phyloP scores from a whole-genome alignment of 2,113 vertebrate genomes.

The Atrichornis clamosus region DNA sequence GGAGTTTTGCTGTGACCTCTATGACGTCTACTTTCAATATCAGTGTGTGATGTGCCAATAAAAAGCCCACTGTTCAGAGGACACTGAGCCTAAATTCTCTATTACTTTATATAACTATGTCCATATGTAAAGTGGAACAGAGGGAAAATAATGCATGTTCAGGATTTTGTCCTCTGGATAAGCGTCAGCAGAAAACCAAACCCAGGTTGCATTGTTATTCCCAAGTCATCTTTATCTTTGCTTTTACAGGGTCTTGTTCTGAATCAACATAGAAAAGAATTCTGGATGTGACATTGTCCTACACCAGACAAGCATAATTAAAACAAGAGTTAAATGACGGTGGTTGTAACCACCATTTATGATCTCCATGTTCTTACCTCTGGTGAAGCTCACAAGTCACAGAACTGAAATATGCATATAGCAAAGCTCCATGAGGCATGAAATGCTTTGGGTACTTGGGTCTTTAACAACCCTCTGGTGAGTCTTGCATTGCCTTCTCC shows the following conservation, averaged over 20 bases:
- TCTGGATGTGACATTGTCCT: not conserved
- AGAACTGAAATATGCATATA: not conserved
- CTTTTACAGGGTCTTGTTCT: not conserved
- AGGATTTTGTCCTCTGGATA: not conserved
- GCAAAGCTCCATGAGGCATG: not conserved
- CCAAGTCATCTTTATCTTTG: not conserved
- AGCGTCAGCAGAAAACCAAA: not conserved
- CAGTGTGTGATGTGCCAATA: not conserved
- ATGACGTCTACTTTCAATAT: fast-evolving
- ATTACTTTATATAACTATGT: not conserved
- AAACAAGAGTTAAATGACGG: not conserved
- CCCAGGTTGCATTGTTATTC: not conserved
- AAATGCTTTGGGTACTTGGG: not conserved
- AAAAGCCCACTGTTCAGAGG: not conserved
- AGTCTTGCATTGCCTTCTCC: not conserved
- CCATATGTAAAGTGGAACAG: not conserved
- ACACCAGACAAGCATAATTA: not conserved
- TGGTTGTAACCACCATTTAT: not conserved
- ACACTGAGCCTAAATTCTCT: not conserved
- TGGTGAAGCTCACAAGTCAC: not conserved
- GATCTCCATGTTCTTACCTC: not conserved
- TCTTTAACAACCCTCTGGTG: not conserved
- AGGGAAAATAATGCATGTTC: not conserved
- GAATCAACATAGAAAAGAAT: not conserved
- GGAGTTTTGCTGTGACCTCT: not conserved